A percentile compares a stretch with the other conserved stretches of the same genome.
These are phyloP conservation scores for Hipposideros armiger DNA, from an alignment of 2,113 vertebrate species.

Conservation along the genomic window DNA sequence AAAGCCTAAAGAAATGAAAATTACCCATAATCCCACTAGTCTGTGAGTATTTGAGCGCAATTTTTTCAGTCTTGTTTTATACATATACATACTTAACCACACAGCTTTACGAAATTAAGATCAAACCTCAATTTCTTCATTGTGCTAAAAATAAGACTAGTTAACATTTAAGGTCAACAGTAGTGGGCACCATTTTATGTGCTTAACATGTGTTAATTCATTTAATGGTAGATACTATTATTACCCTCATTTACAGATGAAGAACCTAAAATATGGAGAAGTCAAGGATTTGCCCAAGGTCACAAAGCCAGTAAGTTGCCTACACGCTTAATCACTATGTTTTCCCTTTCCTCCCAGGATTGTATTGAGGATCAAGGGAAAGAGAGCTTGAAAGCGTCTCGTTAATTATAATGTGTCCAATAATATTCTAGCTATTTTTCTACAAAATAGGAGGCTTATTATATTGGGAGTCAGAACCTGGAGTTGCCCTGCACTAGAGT, in stretches of 20 bases:
- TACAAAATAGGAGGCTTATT: not conserved
- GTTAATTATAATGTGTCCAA: not conserved
- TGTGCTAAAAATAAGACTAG: constrained; percentile 26
- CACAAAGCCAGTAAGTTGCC: not conserved
- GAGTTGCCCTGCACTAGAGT: not conserved
- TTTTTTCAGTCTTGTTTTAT: constrained; percentile 20
- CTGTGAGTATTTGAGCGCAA: not conserved
- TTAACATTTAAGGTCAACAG: constrained; percentile 25
- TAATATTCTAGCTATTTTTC: not conserved
- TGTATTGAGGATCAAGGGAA: not conserved
- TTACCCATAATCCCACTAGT: not conserved
- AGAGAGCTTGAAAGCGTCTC: not conserved
- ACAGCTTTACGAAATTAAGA: constrained; percentile 45
- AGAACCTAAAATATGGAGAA: not conserved
- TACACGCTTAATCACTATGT: not conserved
- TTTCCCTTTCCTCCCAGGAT: not conserved
- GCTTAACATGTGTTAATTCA: not conserved
- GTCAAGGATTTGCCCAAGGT: constrained; percentile 9
- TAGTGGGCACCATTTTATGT: not conserved
- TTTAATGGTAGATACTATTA: not conserved
- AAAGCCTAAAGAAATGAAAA: constrained; percentile 47
- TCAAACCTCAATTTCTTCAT: not conserved
- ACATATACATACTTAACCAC: not conserved
- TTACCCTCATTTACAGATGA: not conserved
- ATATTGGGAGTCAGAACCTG: not conserved